Percentiles rank a stretch among this genome's conserved stretches.
Evolutionary conservation across 2,888 invertebrate genomes (phyloP).

Genomic region (Macrosiphum euphorbiae): DNA sequence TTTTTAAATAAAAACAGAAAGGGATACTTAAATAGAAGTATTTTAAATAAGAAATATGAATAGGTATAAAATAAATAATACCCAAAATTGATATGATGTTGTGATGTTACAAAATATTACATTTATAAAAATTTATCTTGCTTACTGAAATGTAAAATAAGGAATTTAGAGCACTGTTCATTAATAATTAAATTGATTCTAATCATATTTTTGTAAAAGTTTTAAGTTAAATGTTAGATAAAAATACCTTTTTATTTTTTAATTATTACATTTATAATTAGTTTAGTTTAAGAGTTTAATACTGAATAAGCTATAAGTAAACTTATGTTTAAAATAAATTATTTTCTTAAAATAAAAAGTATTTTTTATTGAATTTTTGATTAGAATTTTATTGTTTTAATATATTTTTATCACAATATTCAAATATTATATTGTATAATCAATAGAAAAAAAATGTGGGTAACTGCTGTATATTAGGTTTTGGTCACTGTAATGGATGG

Average conservation of each 20-base stretch:
- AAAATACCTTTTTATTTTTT: slow-evolving; percentile 12
- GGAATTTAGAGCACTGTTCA: slow-evolving; percentile 8
- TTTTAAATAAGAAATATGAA: neutral
- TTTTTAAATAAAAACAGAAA: neutral
- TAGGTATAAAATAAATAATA: neutral
- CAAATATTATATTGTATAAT: neutral
- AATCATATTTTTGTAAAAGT: slow-evolving; percentile 42
- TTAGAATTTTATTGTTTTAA: neutral
- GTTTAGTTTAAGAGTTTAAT: slow-evolving; percentile 26
- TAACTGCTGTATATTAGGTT: neutral
- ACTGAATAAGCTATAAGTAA: slow-evolving; percentile 37
- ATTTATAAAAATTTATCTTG: neutral
- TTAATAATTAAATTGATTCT: slow-evolving; percentile 24
- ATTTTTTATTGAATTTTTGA: slow-evolving; percentile 38
- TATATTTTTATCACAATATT: neutral
- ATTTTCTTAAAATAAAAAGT: slow-evolving; percentile 49
- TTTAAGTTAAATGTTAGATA: slow-evolving; percentile 9
- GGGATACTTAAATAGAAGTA: neutral
- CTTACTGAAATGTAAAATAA: slow-evolving; percentile 5
- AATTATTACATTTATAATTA: slow-evolving; percentile 35
- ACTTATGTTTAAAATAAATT: slow-evolving; percentile 52
- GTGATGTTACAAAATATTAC: neutral
- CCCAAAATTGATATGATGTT: neutral
- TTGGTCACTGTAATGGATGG: neutral
- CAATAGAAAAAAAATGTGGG: neutral